Evolutionary conservation across 1,140 invertebrate species (phyloP), one percentile per base, ranked within the genome.

Genomic region (Arion vulgaris): DNA sequence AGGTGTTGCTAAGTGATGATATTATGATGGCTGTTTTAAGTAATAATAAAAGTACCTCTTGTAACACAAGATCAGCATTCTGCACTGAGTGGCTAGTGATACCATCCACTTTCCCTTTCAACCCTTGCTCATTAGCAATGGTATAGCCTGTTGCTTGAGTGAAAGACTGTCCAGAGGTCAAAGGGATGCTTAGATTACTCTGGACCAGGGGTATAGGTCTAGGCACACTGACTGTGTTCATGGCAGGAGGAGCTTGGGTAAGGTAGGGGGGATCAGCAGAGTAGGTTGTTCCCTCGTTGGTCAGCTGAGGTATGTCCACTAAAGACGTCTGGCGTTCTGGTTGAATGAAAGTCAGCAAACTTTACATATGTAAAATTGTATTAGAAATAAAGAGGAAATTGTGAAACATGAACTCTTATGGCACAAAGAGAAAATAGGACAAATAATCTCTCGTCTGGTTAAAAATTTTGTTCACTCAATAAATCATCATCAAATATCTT

Each of bases 161-260:
- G 49, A 51, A 34, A 71, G 53, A 28, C 79, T 68, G 17, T 39
- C 68, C 57, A 80, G 75, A 17, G 82, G 76, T 26, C 72, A 82
- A 32, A 57, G 79, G 41, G 17, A 86, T 75, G 36, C 71, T 81
- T 26, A 90, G 82, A 82, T 88, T 89, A 68, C 83, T 87, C 83
- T 90, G 89, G 13, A 89, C 88, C 45, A 90, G 71, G 19, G 88
- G 86, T 68, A 85, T 86, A 36, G 89, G 89, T 49, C 86, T 79
- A 0, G 89, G 89, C 36, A 90, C 89, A 83, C 57, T 87, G 9
- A 90, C 84, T 36, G 81, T 84, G 39, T 85, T 85, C 57, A 85
- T 83, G 36, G 77, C 73, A 39, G 72, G 83, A 23, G 76, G 80
- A 34, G 62, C 57, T 51, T 81, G 75, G 38, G 41, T 84, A 23